phyloP scores from a whole-genome alignment of 2,888 invertebrate genomes.

The Parochlus steinenii region DNA sequence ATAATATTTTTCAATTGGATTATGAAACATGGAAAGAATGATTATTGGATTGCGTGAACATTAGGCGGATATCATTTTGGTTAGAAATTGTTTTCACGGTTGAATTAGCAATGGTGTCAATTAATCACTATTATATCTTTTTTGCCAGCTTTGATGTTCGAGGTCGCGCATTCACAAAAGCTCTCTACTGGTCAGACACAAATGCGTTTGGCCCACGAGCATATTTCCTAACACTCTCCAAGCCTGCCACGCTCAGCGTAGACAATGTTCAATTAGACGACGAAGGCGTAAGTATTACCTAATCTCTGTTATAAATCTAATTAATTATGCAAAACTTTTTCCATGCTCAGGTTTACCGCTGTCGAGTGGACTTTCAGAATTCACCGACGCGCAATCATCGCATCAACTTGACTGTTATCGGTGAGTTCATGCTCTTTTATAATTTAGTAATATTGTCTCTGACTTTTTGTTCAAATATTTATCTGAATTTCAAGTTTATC shows the following conservation, averaged over 20 bases:
- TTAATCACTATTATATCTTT: conserved; percentile 14
- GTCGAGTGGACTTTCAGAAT: conserved; percentile 79
- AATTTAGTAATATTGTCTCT: too few relatives aligned
- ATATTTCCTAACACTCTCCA: conserved; percentile 64
- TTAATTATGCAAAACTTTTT: too few relatives aligned
- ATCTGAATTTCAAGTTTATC: too few relatives aligned
- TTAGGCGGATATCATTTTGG: too few relatives aligned
- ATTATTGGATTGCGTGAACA: too few relatives aligned
- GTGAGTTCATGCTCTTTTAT: conserved; percentile 39
- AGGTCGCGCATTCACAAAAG: conserved; percentile 64
- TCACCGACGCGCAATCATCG: conserved; percentile 78
- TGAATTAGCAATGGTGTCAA: too few relatives aligned
- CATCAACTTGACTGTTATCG: conserved; percentile 76
- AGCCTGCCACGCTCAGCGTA: conserved; percentile 65
- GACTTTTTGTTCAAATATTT: too few relatives aligned
- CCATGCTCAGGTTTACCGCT: conserved; percentile 46
- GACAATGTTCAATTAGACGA: conserved; percentile 74
- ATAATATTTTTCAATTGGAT: too few relatives aligned
- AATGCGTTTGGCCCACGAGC: conserved; percentile 71
- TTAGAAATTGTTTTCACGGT: too few relatives aligned
- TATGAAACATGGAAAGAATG: too few relatives aligned
- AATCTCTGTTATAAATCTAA: conserved; percentile 18
- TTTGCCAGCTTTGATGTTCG: conserved; percentile 70
- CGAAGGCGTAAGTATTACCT: conserved; percentile 42
- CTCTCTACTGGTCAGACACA: conserved; percentile 69